Evolutionary conservation across 2,888 invertebrate genomes (phyloP).

Genomic region (Drosophila putrida): DNA sequence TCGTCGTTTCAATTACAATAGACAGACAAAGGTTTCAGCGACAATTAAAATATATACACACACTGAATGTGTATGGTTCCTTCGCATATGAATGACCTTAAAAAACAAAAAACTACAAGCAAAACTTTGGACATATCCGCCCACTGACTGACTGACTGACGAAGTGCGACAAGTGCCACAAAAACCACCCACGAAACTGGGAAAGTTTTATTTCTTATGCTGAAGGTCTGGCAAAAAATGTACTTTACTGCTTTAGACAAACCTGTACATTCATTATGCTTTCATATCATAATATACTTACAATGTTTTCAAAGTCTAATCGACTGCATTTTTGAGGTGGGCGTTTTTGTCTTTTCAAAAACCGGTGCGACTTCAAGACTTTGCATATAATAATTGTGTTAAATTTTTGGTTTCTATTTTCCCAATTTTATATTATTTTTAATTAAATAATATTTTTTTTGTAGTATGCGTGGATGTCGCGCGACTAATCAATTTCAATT

Average conservation of each 20-base stretch:
- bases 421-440: slow-evolving; percentile 6
- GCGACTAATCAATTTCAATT: slow-evolving; percentile 74
- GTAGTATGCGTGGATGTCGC: slow-evolving; percentile 40
- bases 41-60: slow-evolving; percentile 48
- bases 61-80: slow-evolving; percentile 33
- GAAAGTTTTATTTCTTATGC: slow-evolving; percentile 45
- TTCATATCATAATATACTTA: slow-evolving; percentile 7
- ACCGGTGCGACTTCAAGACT: slow-evolving; percentile 21
- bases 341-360: slow-evolving; percentile 25
- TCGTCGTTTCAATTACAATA: slow-evolving; percentile 49
- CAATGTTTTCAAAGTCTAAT: not conserved
- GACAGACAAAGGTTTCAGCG: slow-evolving; percentile 30
- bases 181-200: slow-evolving; percentile 57
- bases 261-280: slow-evolving; percentile 18
- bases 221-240: slow-evolving; percentile 49
- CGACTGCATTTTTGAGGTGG: slow-evolving; percentile 17
- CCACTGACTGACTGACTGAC: slow-evolving; percentile 39
- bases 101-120: slow-evolving; percentile 22
- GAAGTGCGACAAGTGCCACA: slow-evolving; percentile 46
- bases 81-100: slow-evolving; percentile 53
- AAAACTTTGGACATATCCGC: slow-evolving; percentile 35
- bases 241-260: slow-evolving; percentile 40
- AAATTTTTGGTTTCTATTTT: slow-evolving; percentile 24
- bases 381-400: slow-evolving; percentile 23
- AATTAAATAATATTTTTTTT: slow-evolving; percentile 45